These are phyloP conservation scores for Hypocryptadius cinnamomeus DNA, from an alignment of 2,113 vertebrate species.

Conservation along the genomic window DNA sequence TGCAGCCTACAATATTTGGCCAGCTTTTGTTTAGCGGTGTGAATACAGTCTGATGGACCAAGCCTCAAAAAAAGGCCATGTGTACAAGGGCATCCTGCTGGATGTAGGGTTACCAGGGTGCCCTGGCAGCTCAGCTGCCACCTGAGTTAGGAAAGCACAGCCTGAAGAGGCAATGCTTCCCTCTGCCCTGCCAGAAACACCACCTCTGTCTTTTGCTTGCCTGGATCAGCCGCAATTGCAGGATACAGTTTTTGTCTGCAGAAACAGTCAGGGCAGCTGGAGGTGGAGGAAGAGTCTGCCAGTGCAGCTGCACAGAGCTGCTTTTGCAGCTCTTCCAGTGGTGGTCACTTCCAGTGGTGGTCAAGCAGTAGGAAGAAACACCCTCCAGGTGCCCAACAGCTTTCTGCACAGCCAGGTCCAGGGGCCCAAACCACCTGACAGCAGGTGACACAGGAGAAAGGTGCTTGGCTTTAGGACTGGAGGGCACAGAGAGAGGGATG, in stretches of 20 bases:
- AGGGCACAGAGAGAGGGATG: fast-evolving
- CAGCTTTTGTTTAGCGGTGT: neutral
- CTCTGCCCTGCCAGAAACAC: neutral
- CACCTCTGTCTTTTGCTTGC: neutral
- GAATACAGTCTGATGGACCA: neutral
- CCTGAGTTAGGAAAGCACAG: neutral
- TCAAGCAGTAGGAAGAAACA: too few relatives aligned
- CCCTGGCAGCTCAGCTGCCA: neutral
- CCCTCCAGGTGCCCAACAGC: neutral
- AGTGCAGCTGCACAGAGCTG: neutral
- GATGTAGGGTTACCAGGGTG: neutral
- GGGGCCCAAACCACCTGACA: neutral
- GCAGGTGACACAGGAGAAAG: neutral
- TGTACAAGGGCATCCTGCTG: neutral
- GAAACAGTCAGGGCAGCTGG: neutral
- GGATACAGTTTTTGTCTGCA: neutral
- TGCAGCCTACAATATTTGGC: neutral
- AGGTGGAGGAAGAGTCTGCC: neutral
- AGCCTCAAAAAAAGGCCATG: neutral
- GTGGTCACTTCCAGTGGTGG: neutral
- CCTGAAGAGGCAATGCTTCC: neutral
- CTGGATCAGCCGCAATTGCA: neutral
- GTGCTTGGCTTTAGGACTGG: neutral
- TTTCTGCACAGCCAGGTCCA: neutral
- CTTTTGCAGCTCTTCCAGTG: neutral